These are phyloP conservation scores for Tuta absoluta DNA, from an alignment of 2,888 invertebrate species.

Conservation along the genomic window DNA sequence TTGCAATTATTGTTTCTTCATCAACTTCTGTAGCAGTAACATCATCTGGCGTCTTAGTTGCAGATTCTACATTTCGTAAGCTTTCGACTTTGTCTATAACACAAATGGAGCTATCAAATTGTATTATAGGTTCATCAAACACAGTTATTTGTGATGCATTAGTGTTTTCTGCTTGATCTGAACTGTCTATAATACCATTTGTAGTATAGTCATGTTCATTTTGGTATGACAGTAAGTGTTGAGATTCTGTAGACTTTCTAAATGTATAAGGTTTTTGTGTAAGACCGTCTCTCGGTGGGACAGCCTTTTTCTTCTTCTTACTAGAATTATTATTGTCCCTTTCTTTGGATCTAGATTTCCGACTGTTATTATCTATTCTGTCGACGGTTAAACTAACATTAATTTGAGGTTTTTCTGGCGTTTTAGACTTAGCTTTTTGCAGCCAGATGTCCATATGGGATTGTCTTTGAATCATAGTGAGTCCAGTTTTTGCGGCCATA, in stretches of 20 bases:
- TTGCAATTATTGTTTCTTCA: background rate
- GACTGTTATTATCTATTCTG: slow-evolving; percentile 31
- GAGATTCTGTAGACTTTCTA: slow-evolving; percentile 56
- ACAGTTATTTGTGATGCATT: background rate
- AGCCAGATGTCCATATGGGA: slow-evolving; percentile 79
- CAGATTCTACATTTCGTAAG: slow-evolving; percentile 26
- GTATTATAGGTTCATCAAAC: slow-evolving; percentile 8
- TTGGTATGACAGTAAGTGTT: slow-evolving; percentile 43
- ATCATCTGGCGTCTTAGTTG: background rate
- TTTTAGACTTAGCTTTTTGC: slow-evolving; percentile 76
- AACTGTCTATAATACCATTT: background rate
- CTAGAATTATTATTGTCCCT: slow-evolving; percentile 27
- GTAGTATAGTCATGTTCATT: slow-evolving; percentile 57
- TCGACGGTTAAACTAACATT: slow-evolving; percentile 39
- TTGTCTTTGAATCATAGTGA: slow-evolving; percentile 73
- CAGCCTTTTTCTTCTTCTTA: slow-evolving; percentile 45
- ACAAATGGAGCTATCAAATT: slow-evolving; percentile 33
- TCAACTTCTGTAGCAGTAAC: background rate
- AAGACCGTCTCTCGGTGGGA: slow-evolving; percentile 36
- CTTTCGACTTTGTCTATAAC: slow-evolving; percentile 44
- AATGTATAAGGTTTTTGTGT: slow-evolving; percentile 49
- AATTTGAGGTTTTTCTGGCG: slow-evolving; percentile 66
- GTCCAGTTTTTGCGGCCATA: slow-evolving; percentile 76
- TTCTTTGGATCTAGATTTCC: slow-evolving; percentile 28
- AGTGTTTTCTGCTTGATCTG: background rate